These are phyloP conservation scores for Thunnus albacares DNA, from an alignment of 2,797 vertebrate genomes.

Conservation along the genomic window DNA sequence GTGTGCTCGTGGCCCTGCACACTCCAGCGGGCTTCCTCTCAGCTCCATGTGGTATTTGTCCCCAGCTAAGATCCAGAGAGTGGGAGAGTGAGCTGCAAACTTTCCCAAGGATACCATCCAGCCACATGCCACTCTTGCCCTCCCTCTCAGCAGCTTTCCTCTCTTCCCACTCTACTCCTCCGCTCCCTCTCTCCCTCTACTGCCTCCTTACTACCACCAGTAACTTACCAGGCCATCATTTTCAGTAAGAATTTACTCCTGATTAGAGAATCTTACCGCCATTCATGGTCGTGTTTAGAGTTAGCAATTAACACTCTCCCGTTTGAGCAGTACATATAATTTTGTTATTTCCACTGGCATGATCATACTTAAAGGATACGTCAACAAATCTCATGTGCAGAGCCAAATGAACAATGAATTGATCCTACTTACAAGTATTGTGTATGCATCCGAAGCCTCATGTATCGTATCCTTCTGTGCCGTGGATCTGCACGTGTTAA, in stretches of 20 bases:
- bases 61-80: slow-evolving; percentile 87
- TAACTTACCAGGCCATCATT: slow-evolving; percentile 28
- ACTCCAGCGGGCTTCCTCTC: slow-evolving; percentile 85
- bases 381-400: no score
- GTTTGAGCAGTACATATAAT: not conserved
- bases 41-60: slow-evolving; percentile 89
- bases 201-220: slow-evolving; percentile 33
- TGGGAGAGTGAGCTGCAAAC: slow-evolving; percentile 86
- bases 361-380: not conserved
- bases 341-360: not conserved
- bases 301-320: slow-evolving; percentile 6
- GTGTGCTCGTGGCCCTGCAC: slow-evolving; percentile 78
- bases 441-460: no score
- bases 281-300: not conserved
- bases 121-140: slow-evolving; percentile 80
- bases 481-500: no score
- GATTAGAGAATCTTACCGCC: slow-evolving; percentile 10
- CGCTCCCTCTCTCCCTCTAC: slow-evolving; percentile 30
- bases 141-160: slow-evolving; percentile 57
- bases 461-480: no score
- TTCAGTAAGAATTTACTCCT: slow-evolving; percentile 11
- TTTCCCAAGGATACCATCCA: slow-evolving; percentile 89
- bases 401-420: no score
- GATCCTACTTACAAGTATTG: no score
- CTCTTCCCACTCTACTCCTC: slow-evolving; percentile 49